Conservation (phyloP, 2,797 vertebrate species). For the Enteromius anoplus region DNA sequence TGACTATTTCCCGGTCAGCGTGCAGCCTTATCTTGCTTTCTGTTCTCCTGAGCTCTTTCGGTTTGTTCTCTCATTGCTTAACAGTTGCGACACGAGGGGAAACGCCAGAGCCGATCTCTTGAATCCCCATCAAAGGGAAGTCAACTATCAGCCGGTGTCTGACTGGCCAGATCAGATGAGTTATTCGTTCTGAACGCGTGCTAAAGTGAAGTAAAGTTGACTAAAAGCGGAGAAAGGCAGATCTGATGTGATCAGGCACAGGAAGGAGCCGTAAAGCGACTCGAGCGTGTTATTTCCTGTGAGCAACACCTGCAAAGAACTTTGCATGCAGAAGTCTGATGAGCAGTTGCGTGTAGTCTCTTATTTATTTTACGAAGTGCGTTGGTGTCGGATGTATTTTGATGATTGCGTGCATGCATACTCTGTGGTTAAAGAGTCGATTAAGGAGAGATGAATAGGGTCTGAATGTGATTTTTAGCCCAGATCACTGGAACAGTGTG, state of each 20-base stretch:
- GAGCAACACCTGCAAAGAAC: conserved; percentile 50
- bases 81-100: conserved; percentile 55
- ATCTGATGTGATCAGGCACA: conserved; percentile 57
- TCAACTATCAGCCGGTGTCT: conserved; percentile 12
- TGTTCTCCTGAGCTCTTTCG: conserved; percentile 49
- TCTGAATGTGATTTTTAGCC: conserved; percentile 1
- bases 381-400: background rate
- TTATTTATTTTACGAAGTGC: background rate
- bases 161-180: background rate
- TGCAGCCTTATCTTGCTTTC: conserved; percentile 24
- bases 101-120: conserved; percentile 53
- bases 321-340: background rate
- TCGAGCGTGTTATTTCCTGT: conserved; percentile 67
- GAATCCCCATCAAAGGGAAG: conserved; percentile 50
- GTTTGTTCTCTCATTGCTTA: conserved; percentile 44
- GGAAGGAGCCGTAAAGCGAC: conserved; percentile 63
- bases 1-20: background rate
- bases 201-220: conserved; percentile 3
- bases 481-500: background rate
- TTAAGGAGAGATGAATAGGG: background rate
- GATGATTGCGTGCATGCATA: background rate
- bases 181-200: background rate
- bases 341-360: background rate
- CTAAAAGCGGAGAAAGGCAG: conserved; percentile 4
- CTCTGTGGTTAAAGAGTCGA: background rate